A percentile compares a stretch with the other conserved stretches of the same genome.
Conservation (phyloP, 2,797 vertebrate genomes). For the Sebastes alutus region DNA sequence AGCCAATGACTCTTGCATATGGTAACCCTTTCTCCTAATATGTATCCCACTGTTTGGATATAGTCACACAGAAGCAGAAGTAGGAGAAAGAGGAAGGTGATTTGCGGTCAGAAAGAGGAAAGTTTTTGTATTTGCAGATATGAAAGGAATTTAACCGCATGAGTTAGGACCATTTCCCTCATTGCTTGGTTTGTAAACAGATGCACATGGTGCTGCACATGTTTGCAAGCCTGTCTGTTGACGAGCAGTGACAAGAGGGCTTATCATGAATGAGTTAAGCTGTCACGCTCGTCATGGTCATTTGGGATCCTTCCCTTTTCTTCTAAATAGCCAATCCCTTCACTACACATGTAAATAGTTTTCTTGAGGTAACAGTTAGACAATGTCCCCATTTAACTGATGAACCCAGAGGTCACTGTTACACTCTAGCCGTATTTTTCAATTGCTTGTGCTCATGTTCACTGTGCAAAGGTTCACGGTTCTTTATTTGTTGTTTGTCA, state of each 20-base stretch:
- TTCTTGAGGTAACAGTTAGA: not conserved
- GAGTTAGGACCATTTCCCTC: conserved; percentile 8
- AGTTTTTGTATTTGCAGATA: conserved; percentile 3
- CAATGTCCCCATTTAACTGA: not conserved
- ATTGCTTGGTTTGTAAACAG: conserved; percentile 57
- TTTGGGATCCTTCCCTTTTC: not conserved
- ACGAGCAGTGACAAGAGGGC: not conserved
- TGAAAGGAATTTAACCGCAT: conserved; percentile 4
- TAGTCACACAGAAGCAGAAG: conserved; percentile 63
- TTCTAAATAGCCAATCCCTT: not conserved
- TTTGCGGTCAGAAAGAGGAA: conserved; percentile 63
- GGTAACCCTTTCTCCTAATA: not conserved
- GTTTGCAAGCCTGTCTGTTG: not conserved
- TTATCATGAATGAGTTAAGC: conserved; percentile 12
- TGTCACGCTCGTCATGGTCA: not conserved
- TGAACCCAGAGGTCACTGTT: not conserved
- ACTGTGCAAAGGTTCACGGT: not conserved
- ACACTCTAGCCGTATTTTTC: not conserved
- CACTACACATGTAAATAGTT: not conserved
- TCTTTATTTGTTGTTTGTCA: no score
- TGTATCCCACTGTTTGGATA: not conserved
- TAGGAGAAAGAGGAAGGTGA: conserved; percentile 59
- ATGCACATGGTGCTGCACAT: conserved; percentile 48
- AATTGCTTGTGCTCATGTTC: not conserved
- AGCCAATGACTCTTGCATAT: not conserved